These are phyloP conservation scores for Pycnomerus fuliginosus DNA, from an alignment of 2,888 invertebrate genomes.

Conservation along the genomic window DNA sequence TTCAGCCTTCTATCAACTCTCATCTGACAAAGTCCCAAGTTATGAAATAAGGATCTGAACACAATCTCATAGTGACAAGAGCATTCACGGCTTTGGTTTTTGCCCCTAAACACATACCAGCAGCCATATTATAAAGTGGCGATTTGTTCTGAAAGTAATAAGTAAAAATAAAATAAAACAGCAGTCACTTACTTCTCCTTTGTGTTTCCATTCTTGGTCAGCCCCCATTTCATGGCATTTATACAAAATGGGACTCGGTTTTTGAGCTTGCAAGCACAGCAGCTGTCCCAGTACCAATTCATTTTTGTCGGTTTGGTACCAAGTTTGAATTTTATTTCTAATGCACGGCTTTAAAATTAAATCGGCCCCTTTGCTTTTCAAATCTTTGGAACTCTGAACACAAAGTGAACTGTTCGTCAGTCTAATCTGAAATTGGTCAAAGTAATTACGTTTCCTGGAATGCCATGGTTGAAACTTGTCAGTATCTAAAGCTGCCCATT, in stretches of 20 bases:
- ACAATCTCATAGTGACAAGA: conserved; percentile 61
- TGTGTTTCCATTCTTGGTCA: conserved; percentile 89
- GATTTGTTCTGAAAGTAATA: conserved; percentile 61
- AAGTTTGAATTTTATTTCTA: conserved; percentile 72
- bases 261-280: conserved; percentile 79
- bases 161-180: conserved; percentile 12
- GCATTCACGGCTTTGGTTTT: conserved; percentile 51
- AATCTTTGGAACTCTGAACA: conserved; percentile 73
- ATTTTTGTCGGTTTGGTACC: conserved; percentile 80
- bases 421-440: conserved; percentile 71
- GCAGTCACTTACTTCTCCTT: conserved; percentile 65
- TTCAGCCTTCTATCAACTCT: no score
- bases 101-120: conserved; percentile 78
- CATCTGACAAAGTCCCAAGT: conserved; percentile 56
- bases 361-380: conserved; percentile 75
- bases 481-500: conserved; percentile 62
- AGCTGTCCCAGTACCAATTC: conserved; percentile 83
- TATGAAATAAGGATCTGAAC: conserved; percentile 56
- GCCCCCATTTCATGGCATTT: conserved; percentile 94
- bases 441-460: conserved; percentile 73
- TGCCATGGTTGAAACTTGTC: conserved; percentile 81
- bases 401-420: conserved; percentile 74
- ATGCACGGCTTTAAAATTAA: conserved; percentile 72
- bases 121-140: conserved; percentile 83
- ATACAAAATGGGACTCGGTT: conserved; percentile 66